Base-by-base conservation (phyloP, 2,888 invertebrate species). In the Heliconius cydno region DNA sequence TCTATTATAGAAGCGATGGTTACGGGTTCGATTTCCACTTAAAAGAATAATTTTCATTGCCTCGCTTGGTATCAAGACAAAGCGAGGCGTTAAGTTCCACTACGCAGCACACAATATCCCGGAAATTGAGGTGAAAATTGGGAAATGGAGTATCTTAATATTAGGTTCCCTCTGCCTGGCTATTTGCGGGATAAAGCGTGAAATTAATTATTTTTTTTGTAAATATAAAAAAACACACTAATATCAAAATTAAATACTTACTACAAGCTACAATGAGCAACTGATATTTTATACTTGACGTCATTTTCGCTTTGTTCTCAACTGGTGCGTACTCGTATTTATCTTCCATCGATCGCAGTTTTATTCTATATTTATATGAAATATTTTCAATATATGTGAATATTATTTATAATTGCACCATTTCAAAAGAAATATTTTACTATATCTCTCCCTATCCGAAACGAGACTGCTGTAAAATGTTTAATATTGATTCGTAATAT, bases 181-280 rank as follows among this genome's bases (percentile, higher is more conserved):
- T 6, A 57, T 2, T 3, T 57, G n/a, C 57, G 57, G 22, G 57
- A 57, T 57, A 57, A 7, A 57, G 57, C 22, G 22, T 57, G 57
- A 57, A 57, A 57, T 19, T 57, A n/a, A n/a, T n/a, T n/a, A n/a
- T n/a, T n/a, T n/a, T n/a, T n/a, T n/a, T n/a, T n/a, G n/a, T n/a
- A n/a, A n/a, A n/a, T n/a, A n/a, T n/a, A n/a, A 52, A 52, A 52
- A 52, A 52, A 3, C 7, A 52, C 19, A 22, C 19, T 3, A 22
- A 52, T 52, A 52, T 52, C 22, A 30, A 15, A n/a, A 28, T 10
- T 7, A 65, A 65, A 75, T 60, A 87, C 88, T 89, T 84, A 88
- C 89, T 84, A 78, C 88, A 88, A 15, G 84, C 85, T 19, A 88
- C 85, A 52, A 88, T 87, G 3, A 87, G 46, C n/a, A 88, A 66